These are phyloP conservation scores for Ceriagrion tenellum DNA, from an alignment of 2,888 invertebrate species.

Conservation along the genomic window DNA sequence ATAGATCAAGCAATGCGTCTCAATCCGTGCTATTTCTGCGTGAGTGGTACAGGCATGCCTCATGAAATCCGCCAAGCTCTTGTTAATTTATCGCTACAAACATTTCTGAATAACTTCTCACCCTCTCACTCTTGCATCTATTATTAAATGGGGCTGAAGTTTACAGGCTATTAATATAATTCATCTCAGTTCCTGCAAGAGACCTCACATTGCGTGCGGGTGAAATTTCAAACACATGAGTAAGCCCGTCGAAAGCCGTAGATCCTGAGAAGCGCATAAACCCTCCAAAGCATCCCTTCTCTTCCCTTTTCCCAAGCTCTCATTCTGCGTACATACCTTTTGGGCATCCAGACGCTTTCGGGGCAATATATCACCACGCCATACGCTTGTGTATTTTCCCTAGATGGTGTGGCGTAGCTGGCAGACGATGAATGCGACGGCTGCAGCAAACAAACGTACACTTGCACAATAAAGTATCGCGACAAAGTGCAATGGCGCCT, in stretches of 20 bases:
- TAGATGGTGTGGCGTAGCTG: neutral
- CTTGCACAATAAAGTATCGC: too few relatives aligned
- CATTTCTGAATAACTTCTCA: neutral
- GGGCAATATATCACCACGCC: neutral
- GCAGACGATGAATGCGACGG: neutral
- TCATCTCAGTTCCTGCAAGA: neutral
- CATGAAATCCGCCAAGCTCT: neutral
- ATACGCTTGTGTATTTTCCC: neutral
- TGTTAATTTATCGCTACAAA: neutral
- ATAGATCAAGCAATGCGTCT: neutral
- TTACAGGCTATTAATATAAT: neutral
- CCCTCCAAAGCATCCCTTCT: neutral
- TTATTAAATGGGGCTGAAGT: constrained; percentile 18
- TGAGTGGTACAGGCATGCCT: neutral
- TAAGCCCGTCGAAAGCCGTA: constrained; percentile 4
- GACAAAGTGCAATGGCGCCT: too few relatives aligned
- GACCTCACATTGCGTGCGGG: neutral
- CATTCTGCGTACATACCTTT: neutral
- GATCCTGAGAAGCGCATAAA: neutral
- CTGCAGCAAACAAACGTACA: too few relatives aligned
- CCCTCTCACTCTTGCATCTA: neutral
- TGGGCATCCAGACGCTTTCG: neutral
- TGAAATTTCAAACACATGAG: constrained; percentile 18
- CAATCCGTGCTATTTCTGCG: neutral
- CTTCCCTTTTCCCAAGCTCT: neutral